phyloP scores from a whole-genome alignment of 2,113 vertebrate genomes.

The Psammodynastes pulverulentus region DNA sequence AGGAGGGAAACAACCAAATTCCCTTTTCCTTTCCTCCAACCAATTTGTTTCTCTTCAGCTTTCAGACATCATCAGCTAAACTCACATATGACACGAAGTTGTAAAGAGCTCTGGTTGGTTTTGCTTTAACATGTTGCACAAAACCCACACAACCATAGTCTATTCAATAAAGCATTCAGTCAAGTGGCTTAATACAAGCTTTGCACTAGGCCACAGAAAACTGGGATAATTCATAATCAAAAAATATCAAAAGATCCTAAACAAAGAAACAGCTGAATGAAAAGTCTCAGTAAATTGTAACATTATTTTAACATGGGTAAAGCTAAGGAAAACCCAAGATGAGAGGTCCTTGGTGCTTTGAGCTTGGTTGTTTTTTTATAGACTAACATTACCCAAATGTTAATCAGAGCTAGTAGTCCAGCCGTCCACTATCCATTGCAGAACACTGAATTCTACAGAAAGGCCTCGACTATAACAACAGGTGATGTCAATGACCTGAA shows the following conservation, averaged over 20 bases:
- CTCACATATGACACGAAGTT: neutral
- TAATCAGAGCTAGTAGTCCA: neutral
- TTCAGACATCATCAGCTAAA: neutral
- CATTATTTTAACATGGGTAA: neutral
- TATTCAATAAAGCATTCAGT: neutral
- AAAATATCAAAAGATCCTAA: neutral
- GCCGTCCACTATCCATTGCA: neutral
- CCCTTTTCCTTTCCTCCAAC: neutral
- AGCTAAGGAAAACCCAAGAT: neutral
- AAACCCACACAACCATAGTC: neutral
- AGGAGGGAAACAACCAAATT: neutral
- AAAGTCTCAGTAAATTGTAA: neutral
- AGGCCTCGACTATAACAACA: neutral
- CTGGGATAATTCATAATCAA: neutral
- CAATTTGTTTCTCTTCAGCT: neutral
- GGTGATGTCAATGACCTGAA: neutral
- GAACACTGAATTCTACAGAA: neutral
- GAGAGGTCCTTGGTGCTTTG: neutral
- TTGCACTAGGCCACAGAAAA: neutral
- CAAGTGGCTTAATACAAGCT: neutral
- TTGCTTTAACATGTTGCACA: neutral
- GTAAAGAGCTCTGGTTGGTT: neutral
- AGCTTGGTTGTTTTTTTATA: neutral
- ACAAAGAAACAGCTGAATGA: neutral
- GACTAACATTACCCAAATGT: neutral